Evolutionary conservation across 2,113 vertebrate species (phyloP).

Genomic region (Pelecanoides urinatrix): DNA sequence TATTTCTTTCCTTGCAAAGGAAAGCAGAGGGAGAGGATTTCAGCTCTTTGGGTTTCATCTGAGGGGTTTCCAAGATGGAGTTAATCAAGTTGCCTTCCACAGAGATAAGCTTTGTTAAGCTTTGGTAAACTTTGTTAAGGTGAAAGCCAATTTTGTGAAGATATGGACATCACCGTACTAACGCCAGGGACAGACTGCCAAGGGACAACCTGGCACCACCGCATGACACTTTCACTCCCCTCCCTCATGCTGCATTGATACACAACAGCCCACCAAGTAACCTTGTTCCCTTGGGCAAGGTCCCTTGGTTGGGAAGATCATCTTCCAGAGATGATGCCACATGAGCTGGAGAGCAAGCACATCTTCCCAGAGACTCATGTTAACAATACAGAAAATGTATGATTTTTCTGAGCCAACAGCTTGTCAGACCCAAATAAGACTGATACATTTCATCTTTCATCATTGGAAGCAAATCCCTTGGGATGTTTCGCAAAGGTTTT

Average conservation of each 20-base stretch:
- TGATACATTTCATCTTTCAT: not conserved
- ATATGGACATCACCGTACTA: not conserved
- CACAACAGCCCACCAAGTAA: too few species aligned
- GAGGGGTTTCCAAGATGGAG: not conserved
- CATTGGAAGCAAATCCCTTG: not conserved
- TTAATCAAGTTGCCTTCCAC: not conserved
- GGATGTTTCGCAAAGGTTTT: not conserved
- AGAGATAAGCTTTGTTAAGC: not conserved
- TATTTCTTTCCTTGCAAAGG: not conserved
- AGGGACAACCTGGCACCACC: not conserved
- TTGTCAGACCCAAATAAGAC: not conserved
- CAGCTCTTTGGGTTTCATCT: not conserved
- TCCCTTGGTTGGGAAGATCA: not conserved
- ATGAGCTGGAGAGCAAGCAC: not conserved
- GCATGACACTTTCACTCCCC: not conserved
- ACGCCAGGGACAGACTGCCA: not conserved
- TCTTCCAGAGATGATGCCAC: not conserved
- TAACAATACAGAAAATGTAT: not conserved
- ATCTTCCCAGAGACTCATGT: not conserved
- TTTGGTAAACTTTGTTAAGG: not conserved
- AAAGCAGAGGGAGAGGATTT: not conserved
- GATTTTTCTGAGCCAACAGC: not conserved
- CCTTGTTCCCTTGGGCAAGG: not conserved
- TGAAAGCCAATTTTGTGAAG: not conserved
- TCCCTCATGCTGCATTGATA: not conserved